These are phyloP conservation scores for Eira barbara DNA, from an alignment of 2,113 vertebrate species.

Conservation along the genomic window DNA sequence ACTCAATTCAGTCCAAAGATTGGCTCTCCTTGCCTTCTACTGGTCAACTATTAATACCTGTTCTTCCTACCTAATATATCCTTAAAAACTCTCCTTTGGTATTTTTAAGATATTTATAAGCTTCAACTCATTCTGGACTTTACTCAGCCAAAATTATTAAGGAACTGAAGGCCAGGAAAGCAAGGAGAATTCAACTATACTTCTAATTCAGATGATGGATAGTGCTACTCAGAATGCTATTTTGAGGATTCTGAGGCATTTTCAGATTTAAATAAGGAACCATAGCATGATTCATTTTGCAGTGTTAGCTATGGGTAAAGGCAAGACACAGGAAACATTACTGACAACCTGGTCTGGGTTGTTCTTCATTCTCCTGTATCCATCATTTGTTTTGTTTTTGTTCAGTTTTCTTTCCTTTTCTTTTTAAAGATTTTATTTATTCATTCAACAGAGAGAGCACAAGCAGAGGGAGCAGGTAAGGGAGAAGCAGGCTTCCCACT, in stretches of 20 bases:
- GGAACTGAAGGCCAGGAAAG: background rate
- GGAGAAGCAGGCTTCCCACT: background rate
- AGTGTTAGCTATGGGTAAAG: background rate
- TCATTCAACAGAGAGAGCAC: background rate
- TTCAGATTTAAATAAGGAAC: background rate
- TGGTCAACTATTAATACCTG: background rate
- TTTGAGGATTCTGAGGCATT: constrained; percentile 7
- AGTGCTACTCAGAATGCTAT: background rate
- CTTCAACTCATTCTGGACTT: background rate
- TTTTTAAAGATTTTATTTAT: background rate
- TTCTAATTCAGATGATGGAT: background rate
- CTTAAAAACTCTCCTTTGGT: background rate
- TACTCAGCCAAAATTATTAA: background rate
- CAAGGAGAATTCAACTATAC: background rate
- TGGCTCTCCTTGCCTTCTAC: background rate
- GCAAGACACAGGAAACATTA: background rate
- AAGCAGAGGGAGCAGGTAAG: background rate
- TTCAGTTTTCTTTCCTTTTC: background rate
- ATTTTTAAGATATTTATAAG: background rate
- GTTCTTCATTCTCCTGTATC: background rate
- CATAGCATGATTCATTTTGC: background rate
- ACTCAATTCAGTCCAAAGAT: background rate
- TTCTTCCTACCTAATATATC: background rate
- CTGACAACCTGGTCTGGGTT: background rate
- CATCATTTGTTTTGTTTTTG: background rate